Conservation (phyloP, 2,888 invertebrate genomes). For the Maniola hyperantus region DNA sequence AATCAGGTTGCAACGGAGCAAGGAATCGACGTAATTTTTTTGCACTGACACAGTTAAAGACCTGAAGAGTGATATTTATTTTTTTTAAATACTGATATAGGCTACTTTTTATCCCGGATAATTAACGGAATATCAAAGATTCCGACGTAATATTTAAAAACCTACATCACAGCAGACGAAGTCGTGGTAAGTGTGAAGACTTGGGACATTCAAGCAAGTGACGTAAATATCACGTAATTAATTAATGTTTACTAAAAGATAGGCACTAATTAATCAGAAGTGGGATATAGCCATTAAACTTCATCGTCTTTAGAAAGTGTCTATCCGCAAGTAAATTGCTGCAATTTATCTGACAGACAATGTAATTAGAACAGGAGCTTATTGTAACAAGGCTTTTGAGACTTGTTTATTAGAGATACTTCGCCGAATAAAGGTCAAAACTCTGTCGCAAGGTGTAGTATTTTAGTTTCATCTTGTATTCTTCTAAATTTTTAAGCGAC, state of each 20-base stretch:
- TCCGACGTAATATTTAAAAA: too few species aligned
- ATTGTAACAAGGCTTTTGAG: slow-evolving; percentile 20
- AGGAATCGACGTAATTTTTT: too few species aligned
- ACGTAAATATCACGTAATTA: background rate
- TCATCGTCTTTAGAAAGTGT: slow-evolving; percentile 10
- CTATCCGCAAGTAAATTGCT: slow-evolving; percentile 24
- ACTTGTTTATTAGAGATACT: slow-evolving; percentile 6
- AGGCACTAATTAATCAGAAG: slow-evolving; percentile 19
- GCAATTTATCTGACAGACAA: slow-evolving; percentile 29
- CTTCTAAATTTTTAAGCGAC: too few species aligned
- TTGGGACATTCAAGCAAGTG: background rate
- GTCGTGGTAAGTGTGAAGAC: too few species aligned
- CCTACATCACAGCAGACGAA: too few species aligned
- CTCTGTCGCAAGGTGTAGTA: background rate
- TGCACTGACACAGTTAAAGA: too few species aligned
- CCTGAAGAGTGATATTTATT: too few species aligned
- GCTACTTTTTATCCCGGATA: too few species aligned
- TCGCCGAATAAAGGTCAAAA: background rate
- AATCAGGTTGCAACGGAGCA: too few species aligned
- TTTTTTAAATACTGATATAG: too few species aligned
- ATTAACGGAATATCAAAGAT: too few species aligned
- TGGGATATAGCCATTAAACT: slow-evolving; percentile 20
- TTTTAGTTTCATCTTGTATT: too few species aligned
- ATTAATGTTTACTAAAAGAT: background rate
- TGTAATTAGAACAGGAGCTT: slow-evolving; percentile 30